Percentiles rank a stretch among this genome's conserved stretches.
phyloP scores from a whole-genome alignment of 1,140 invertebrate genomes.

The Meteorus sp. region DNA sequence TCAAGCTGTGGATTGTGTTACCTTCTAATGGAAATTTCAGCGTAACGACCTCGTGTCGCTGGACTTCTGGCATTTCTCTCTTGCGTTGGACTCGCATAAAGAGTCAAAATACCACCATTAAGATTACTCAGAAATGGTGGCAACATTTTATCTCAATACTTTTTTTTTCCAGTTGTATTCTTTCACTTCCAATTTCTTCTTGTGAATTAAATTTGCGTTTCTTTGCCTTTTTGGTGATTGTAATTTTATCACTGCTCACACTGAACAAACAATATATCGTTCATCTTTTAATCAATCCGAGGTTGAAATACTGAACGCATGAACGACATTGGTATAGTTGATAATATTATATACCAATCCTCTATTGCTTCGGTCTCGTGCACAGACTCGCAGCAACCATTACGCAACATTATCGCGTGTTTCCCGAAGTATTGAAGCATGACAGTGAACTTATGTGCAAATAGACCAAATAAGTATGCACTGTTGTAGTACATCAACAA shows the following conservation, averaged over 20 bases:
- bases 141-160: slow-evolving; percentile 6
- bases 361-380: slow-evolving; percentile 12
- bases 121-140: slow-evolving; percentile 24
- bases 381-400: slow-evolving; percentile 6
- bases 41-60: slow-evolving; percentile 22
- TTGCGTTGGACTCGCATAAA: slow-evolving; percentile 17
- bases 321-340: slow-evolving; percentile 7
- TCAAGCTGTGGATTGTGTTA: no score
- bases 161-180: not conserved
- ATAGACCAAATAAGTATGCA: not conserved
- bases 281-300: not conserved
- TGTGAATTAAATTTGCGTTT: not conserved
- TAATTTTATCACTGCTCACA: not conserved
- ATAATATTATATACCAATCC: slow-evolving; percentile 7
- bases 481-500: no score
- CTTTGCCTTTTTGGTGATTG: not conserved
- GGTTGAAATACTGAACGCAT: slow-evolving; percentile 3
- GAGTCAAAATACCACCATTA: slow-evolving; percentile 18
- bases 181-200: not conserved
- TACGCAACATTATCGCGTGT: slow-evolving; percentile 17
- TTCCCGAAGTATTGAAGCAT: slow-evolving; percentile 5
- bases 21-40: slow-evolving; percentile 26
- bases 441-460: slow-evolving; percentile 6
- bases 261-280: not conserved
- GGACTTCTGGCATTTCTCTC: slow-evolving; percentile 22